Conservation (phyloP, 2,797 vertebrate species). For the Chloroceryle inda region DNA sequence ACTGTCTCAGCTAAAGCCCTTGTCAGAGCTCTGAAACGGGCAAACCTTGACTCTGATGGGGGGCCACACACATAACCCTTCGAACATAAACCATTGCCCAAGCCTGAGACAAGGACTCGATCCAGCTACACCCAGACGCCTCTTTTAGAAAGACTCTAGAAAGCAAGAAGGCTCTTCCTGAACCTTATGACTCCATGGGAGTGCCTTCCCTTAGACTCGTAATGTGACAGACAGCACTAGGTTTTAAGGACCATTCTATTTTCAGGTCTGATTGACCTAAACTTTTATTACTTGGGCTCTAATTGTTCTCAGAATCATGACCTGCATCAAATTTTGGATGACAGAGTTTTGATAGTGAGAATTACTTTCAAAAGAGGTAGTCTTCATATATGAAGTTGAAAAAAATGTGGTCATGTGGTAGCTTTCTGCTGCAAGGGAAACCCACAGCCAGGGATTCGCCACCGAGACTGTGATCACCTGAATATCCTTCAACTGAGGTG, state of each 20-base stretch:
- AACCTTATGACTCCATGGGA: background rate
- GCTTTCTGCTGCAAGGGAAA: background rate
- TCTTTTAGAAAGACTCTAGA: background rate
- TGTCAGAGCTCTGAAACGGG: background rate
- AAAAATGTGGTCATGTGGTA: background rate
- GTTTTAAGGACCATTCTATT: background rate
- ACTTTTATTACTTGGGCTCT: background rate
- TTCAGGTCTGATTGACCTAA: accelerated
- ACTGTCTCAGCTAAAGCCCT: background rate
- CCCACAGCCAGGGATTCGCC: background rate
- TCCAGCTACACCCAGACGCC: background rate
- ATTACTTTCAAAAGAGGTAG: background rate
- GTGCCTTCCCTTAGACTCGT: background rate
- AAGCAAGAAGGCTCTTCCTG: background rate
- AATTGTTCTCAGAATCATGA: background rate
- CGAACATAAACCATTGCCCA: background rate
- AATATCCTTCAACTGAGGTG: background rate
- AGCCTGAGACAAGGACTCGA: background rate
- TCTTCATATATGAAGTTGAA: background rate
- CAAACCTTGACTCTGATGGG: background rate
- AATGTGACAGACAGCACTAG: background rate
- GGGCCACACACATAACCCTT: background rate
- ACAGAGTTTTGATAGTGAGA: background rate
- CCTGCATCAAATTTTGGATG: background rate
- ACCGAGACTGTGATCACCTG: background rate